Evolutionary conservation across 2,113 vertebrate genomes (phyloP).

Genomic region (Oreochromis niloticus): DNA sequence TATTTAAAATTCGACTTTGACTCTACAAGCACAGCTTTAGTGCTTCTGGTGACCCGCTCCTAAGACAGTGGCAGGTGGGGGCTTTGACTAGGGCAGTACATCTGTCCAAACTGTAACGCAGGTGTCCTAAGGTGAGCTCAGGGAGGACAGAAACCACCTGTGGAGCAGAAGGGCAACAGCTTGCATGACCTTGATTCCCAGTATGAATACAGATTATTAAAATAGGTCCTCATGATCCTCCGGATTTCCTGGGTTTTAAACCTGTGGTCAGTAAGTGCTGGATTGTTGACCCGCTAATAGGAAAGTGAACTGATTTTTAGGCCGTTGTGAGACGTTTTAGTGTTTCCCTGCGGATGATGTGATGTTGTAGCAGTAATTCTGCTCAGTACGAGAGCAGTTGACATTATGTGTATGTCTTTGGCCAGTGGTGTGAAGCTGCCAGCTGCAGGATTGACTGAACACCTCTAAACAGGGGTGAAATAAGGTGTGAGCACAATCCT

Average conservation of each 20-base stretch:
- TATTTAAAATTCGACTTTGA: neutral
- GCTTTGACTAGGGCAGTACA: neutral
- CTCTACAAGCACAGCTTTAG: neutral
- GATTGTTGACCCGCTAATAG: neutral
- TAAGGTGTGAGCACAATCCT: neutral
- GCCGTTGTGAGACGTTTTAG: neutral
- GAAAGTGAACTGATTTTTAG: neutral
- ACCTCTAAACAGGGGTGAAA: neutral
- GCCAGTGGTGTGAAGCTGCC: neutral
- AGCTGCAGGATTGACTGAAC: neutral
- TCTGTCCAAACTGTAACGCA: neutral
- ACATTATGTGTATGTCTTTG: neutral
- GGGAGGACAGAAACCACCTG: neutral
- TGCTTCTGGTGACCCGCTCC: neutral
- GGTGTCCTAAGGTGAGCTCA: neutral
- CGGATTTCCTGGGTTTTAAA: neutral
- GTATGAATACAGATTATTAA: neutral
- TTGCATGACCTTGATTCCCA: neutral
- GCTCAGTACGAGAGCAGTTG: neutral
- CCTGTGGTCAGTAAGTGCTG: neutral
- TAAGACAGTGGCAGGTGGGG: neutral
- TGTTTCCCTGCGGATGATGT: neutral
- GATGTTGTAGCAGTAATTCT: neutral
- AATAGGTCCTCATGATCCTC: neutral
- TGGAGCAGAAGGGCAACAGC: neutral